Evolutionary conservation across 2,113 vertebrate genomes (phyloP).

Genomic region (Brevimyrus niger): DNA sequence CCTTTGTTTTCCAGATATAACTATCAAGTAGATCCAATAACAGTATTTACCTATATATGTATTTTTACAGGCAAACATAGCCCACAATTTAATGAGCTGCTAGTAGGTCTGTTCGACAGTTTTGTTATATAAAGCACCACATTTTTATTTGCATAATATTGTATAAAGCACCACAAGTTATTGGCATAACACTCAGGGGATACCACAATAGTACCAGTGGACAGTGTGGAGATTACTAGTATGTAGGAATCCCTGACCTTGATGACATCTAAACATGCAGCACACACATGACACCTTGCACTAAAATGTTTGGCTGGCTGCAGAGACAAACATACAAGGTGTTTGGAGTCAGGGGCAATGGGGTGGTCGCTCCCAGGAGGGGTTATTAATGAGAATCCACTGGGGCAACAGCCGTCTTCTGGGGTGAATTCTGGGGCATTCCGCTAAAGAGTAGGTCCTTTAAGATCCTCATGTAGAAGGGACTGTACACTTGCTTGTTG

Average conservation of each 20-base stretch:
- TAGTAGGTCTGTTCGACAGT: background rate
- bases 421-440: conserved; percentile 32
- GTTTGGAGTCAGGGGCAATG: background rate
- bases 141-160: background rate
- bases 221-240: background rate
- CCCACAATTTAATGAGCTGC: conserved; percentile 3
- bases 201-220: background rate
- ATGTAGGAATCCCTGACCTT: background rate
- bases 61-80: background rate
- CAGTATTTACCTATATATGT: background rate
- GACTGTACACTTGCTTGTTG: conserved; percentile 84
- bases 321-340: background rate
- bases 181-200: conserved; percentile 1
- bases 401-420: conserved; percentile 25
- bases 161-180: background rate
- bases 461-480: conserved; percentile 83
- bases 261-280: background rate
- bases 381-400: conserved; percentile 35
- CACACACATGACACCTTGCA: background rate
- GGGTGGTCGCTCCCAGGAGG: background rate
- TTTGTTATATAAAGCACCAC: conserved; percentile 10
- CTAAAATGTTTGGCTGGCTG: background rate
- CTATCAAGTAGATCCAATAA: conserved; percentile 8
- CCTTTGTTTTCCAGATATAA: background rate
- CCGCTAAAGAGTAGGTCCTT: conserved; percentile 73